These are phyloP conservation scores for Tetranychus truncatus DNA, from an alignment of 2,888 invertebrate genomes.

Conservation along the genomic window DNA sequence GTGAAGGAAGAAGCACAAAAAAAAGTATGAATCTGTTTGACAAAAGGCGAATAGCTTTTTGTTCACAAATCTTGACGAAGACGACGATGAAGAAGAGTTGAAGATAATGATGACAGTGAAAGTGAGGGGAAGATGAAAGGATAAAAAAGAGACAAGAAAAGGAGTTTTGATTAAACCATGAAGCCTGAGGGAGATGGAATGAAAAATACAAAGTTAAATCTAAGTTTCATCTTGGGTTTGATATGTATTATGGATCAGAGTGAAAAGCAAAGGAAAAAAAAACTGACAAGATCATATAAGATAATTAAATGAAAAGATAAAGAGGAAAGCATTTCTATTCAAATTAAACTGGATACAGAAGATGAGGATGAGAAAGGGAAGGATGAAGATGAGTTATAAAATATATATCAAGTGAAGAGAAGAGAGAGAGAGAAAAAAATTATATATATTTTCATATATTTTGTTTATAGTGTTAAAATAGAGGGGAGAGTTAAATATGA, in stretches of 20 bases:
- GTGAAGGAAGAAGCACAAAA: neutral
- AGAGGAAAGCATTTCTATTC: neutral
- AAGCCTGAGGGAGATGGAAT: neutral
- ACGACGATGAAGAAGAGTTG: neutral
- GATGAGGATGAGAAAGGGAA: neutral
- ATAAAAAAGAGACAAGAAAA: neutral
- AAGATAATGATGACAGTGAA: neutral
- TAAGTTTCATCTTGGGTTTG: neutral
- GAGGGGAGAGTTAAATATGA: neutral
- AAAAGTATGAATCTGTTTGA: neutral
- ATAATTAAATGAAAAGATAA: constrained; percentile 1
- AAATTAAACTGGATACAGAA: neutral
- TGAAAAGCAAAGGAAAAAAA: neutral
- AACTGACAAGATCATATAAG: neutral
- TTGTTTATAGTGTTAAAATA: neutral
- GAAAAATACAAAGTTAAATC: neutral
- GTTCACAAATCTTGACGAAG: neutral
- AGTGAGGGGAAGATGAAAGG: neutral
- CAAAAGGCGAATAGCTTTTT: neutral
- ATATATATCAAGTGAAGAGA: neutral
- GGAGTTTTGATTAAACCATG: neutral
- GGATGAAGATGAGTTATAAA: neutral
- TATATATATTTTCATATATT: neutral
- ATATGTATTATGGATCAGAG: neutral
- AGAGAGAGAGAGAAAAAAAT: neutral